Base-by-base conservation (phyloP, 2,888 invertebrate species). In the Drosophila prostipennis region DNA sequence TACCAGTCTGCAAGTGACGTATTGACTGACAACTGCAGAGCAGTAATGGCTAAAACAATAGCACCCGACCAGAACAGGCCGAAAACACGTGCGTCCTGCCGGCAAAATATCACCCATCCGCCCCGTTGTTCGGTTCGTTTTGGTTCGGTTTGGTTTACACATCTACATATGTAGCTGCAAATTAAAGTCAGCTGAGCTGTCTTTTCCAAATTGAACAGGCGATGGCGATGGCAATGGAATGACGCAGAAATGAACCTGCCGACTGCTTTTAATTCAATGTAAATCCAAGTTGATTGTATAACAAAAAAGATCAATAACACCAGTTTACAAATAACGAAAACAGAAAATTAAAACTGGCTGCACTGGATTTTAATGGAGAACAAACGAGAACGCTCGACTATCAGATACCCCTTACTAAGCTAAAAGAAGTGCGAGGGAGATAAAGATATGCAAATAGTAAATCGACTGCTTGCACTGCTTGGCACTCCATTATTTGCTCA, bases 141-240 rank as follows among this genome's bases (percentile, higher is more conserved):
- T 10, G 34, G 34, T 34, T 11, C 19, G 19, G 19, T 19, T n/a
- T n/a, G n/a, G 19, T 19, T 19, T 34, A 34, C 34, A 32, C 13
- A 60, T 26, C n/a, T n/a, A 61, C n/a, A 32, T 13, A 11, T 34
- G 11, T 34, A 34, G 8, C 13, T 43, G 26, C 19, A 34, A 43
- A 68, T 53, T 43, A 37, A 53, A 64, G 43, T 68, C 69, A 68
- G 68, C 67, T 63, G 49, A 64, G 68, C 63, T 63, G 67, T 43
- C 67, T 16, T 13, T 29, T 19, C 34, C 67, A 43, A 64, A 67
- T 49, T 42, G 29, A 63, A 51, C 67, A 42, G 34, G 42, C 26
- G n/a, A 42, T 26, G 26, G 36, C 26, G n/a, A 42, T 26, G 26
- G 36, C 26, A 11, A 42, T 26, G 26, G 36, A n/a, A 29, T 36